Evolutionary conservation across 2,797 vertebrate genomes (phyloP).

Genomic region (Scomberomorus guttatus): DNA sequence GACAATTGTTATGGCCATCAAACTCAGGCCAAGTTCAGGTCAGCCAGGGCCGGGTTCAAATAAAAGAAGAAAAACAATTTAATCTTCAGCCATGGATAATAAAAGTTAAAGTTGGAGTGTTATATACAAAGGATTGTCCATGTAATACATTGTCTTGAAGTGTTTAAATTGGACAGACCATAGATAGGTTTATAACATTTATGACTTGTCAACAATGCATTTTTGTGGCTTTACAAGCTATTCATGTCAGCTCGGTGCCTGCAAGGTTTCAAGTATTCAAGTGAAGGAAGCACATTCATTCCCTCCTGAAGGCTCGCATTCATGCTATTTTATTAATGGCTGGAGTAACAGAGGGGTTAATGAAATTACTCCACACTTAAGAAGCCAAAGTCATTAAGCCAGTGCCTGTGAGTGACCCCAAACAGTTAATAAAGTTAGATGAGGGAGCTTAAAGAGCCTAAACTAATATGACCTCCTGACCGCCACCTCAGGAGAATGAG

Average conservation of each 20-base stretch:
- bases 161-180: not conserved
- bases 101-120: not conserved
- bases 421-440: conserved; percentile 74
- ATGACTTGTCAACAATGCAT: conserved; percentile 29
- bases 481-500: conserved; percentile 65
- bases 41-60: conserved; percentile 14
- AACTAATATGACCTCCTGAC: conserved; percentile 72
- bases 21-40: conserved; percentile 18
- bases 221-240: conserved; percentile 40
- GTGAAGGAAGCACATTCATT: conserved; percentile 61
- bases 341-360: conserved; percentile 48
- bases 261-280: conserved; percentile 12
- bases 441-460: conserved; percentile 64
- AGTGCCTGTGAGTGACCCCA: conserved; percentile 27
- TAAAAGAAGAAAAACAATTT: conserved; percentile 25
- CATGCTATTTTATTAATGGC: conserved; percentile 58
- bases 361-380: conserved; percentile 63
- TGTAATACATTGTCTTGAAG: not conserved
- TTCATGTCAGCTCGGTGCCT: conserved; percentile 30
- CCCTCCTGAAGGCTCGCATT: conserved; percentile 60
- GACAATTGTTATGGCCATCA: conserved; percentile 34
- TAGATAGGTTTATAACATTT: conserved; percentile 1
- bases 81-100: conserved; percentile 20
- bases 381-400: conserved; percentile 49
- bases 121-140: not conserved